Conservation (phyloP, 1,140 invertebrate species). For the Cydia splendana region DNA sequence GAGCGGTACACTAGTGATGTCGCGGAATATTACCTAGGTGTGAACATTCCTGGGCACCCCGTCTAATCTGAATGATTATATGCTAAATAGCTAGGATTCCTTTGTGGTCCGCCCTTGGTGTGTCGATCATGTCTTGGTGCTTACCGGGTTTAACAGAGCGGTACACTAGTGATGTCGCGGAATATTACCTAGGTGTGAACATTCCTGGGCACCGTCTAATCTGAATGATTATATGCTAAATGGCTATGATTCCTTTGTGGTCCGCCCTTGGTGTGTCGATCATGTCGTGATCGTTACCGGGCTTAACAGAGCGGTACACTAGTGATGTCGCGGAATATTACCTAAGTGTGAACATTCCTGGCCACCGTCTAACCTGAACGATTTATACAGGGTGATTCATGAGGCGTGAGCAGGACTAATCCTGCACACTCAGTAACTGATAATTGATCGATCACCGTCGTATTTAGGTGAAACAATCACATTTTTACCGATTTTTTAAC, state of each 20-base stretch:
- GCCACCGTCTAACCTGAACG: neutral
- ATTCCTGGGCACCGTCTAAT: neutral
- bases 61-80: no score
- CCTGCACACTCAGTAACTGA: no score
- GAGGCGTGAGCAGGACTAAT: no score
- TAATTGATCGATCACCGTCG: no score
- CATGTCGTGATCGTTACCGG: conserved; percentile 20
- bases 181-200: neutral
- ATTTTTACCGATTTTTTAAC: no score
- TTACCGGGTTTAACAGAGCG: conserved; percentile 21
- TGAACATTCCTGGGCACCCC: neutral
- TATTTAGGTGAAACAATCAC: no score
- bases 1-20: neutral
- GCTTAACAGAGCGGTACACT: conserved; percentile 10
- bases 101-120: conserved; percentile 29
- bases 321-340: neutral
- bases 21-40: neutral
- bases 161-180: neutral
- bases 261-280: conserved; percentile 29
- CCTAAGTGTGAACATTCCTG: neutral
- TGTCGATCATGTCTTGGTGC: conserved; percentile 24
- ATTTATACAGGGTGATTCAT: no score
- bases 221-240: conserved; percentile 24
- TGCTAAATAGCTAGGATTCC: neutral
- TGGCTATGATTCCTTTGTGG: conserved; percentile 13